These are phyloP conservation scores for Melanotus villosus DNA, from an alignment of 2,888 invertebrate species.

Conservation along the genomic window DNA sequence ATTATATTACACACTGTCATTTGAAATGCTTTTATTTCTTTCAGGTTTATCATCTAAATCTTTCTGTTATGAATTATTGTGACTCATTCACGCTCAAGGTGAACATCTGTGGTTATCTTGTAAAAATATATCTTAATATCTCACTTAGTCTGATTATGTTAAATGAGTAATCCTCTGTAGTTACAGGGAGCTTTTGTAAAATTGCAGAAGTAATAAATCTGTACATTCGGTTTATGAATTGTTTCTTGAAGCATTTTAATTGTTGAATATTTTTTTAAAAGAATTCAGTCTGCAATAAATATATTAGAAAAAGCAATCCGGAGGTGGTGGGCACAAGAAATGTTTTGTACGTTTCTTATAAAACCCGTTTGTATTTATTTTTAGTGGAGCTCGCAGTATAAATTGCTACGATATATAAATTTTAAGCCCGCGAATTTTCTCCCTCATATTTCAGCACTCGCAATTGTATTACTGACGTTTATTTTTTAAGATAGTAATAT, in stretches of 20 bases:
- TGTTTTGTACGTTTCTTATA: neutral
- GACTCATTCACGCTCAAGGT: too few relatives aligned
- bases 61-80: too few relatives aligned
- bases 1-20: too few relatives aligned
- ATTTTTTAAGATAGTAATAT: slow-evolving; percentile 14
- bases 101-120: too few relatives aligned
- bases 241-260: neutral
- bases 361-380: slow-evolving; percentile 22
- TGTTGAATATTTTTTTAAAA: neutral
- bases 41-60: too few relatives aligned
- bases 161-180: too few relatives aligned
- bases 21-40: too few relatives aligned
- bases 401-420: slow-evolving; percentile 20
- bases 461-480: slow-evolving; percentile 21
- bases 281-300: neutral
- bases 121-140: too few relatives aligned
- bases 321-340: slow-evolving; percentile 2
- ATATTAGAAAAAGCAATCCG: neutral
- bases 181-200: too few relatives aligned
- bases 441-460: slow-evolving; percentile 14
- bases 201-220: too few relatives aligned
- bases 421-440: slow-evolving; percentile 14
- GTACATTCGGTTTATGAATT: neutral
- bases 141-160: too few relatives aligned
- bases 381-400: neutral